Evolutionary conservation across 2,888 invertebrate species (phyloP).

Genomic region (Nasonovia ribisnigri): DNA sequence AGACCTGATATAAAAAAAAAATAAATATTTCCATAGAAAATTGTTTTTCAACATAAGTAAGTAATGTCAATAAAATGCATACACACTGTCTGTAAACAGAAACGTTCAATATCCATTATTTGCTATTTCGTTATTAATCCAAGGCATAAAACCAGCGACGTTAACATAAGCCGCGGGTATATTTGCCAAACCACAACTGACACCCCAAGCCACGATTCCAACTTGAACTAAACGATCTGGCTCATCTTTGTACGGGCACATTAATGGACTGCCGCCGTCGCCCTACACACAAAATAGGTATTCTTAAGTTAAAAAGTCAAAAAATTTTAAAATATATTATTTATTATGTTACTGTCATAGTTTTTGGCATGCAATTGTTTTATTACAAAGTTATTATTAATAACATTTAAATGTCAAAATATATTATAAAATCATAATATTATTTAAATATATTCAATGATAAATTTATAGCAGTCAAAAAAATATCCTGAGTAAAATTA

Average conservation of each 20-base stretch:
- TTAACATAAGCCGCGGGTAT: slow-evolving; percentile 86
- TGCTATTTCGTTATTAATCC: slow-evolving; percentile 79
- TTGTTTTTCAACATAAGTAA: neutral
- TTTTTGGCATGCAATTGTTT: too few relatives aligned
- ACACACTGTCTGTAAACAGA: neutral
- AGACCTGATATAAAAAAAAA: neutral
- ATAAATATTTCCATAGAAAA: neutral
- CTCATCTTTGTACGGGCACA: slow-evolving; percentile 75
- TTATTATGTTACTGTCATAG: too few relatives aligned
- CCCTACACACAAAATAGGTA: slow-evolving; percentile 72
- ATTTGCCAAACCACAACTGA: slow-evolving; percentile 80
- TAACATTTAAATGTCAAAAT: too few relatives aligned
- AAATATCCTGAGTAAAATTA: neutral
- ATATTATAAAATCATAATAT: too few relatives aligned
- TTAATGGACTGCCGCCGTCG: slow-evolving; percentile 84
- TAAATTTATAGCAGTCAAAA: neutral
- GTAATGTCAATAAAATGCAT: neutral
- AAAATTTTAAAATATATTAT: neutral
- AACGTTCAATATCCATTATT: neutral
- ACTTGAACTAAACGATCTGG: slow-evolving; percentile 78
- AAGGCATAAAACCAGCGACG: slow-evolving; percentile 77
- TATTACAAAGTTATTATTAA: too few relatives aligned
- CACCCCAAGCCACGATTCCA: slow-evolving; percentile 90
- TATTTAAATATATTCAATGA: too few relatives aligned
- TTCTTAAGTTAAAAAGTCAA: neutral